Percentiles rank a stretch among this genome's conserved stretches.
These are phyloP conservation scores for Centropus unirufus DNA, from an alignment of 2,113 vertebrate genomes.

Conservation along the genomic window DNA sequence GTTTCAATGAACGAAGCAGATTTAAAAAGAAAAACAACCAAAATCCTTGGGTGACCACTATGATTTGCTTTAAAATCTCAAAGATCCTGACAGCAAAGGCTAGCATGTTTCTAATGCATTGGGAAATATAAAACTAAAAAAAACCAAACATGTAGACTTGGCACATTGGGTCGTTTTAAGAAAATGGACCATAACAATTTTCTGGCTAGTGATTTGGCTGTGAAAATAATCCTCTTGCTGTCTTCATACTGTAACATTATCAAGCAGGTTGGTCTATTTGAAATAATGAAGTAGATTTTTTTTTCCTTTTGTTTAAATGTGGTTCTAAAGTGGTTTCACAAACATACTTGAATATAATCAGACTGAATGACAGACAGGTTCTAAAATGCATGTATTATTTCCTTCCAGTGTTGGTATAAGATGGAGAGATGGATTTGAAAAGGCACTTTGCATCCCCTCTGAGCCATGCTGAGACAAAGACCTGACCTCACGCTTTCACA, in stretches of 20 bases:
- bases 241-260: constrained; percentile 15
- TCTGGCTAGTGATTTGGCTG: constrained; percentile 44
- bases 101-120: not conserved
- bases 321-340: constrained; percentile 60
- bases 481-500: not conserved
- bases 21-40: not conserved
- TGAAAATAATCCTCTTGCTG: constrained; percentile 33
- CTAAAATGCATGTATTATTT: not conserved
- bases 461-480: not conserved
- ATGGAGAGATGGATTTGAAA: not conserved
- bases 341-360: constrained; percentile 41
- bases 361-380: constrained; percentile 26
- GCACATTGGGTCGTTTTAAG: not conserved
- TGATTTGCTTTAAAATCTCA: not conserved
- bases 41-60: not conserved
- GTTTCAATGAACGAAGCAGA: not conserved
- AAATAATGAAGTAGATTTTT: constrained; percentile 53
- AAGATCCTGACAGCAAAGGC: not conserved
- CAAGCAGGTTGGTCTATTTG: constrained; percentile 53
- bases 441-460: not conserved
- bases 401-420: not conserved
- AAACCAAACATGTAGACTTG: not conserved
- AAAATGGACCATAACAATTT: constrained; percentile 46
- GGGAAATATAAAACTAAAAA: not conserved
- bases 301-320: constrained; percentile 10